phyloP scores from a whole-genome alignment of 2,797 vertebrate genomes.

The Microctenopoma lineatum region DNA sequence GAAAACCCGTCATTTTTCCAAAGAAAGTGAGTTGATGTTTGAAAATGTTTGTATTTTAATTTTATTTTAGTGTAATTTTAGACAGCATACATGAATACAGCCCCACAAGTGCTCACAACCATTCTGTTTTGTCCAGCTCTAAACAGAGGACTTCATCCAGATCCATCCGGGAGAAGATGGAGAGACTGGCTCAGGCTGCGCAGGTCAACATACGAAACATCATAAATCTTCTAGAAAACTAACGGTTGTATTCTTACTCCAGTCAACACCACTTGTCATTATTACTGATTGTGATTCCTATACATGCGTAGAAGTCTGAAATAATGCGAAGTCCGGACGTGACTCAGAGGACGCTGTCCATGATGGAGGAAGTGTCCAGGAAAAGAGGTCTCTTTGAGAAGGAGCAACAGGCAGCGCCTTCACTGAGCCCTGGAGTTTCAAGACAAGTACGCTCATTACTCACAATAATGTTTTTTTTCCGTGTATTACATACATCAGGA shows the following conservation, averaged over 20 bases:
- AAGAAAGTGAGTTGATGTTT: slow-evolving; percentile 77
- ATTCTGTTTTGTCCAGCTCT: slow-evolving; percentile 73
- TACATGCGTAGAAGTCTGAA: slow-evolving; percentile 84
- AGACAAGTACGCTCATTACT: slow-evolving; percentile 79
- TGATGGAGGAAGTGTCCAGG: slow-evolving; percentile 89
- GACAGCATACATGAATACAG: background rate
- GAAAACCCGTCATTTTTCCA: slow-evolving; percentile 73
- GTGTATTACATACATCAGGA: background rate
- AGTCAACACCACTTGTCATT: background rate
- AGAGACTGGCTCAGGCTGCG: slow-evolving; percentile 88
- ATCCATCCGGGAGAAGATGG: slow-evolving; percentile 91
- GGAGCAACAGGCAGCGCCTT: slow-evolving; percentile 66
- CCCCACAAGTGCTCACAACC: background rate
- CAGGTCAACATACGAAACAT: slow-evolving; percentile 80
- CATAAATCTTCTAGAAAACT: too few relatives aligned
- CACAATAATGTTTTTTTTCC: fast-evolving
- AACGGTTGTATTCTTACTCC: background rate
- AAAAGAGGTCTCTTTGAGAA: slow-evolving; percentile 93
- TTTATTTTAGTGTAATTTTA: background rate
- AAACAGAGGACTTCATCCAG: slow-evolving; percentile 87
- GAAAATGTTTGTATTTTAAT: too few relatives aligned
- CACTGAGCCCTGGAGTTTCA: slow-evolving; percentile 43
- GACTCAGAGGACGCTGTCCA: slow-evolving; percentile 80
- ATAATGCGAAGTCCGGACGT: slow-evolving; percentile 71
- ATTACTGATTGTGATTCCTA: background rate